Base-by-base conservation (phyloP, 1,140 invertebrate genomes). In the Apis laboriosa region DNA sequence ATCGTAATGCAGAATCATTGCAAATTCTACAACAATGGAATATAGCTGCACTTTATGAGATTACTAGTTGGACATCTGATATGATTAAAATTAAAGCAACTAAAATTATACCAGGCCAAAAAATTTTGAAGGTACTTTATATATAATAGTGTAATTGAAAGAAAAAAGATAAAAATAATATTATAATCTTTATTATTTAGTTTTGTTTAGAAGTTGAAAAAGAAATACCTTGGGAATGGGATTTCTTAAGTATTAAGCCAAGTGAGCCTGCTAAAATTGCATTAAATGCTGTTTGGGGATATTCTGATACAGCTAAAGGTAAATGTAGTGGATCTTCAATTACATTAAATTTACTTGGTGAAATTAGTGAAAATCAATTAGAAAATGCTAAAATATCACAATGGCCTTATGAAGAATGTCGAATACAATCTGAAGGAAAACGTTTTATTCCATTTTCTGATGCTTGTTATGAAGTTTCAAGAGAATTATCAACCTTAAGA, bases 371-470 rank as follows among this genome's bases (percentile, higher is more conserved):
- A 28, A 76, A 91, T 60, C 93, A 94, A 83, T 84, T 92, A 15
- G 70, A 89, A 49, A 85, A 93, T 61, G 92, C 91, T 77, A 89
- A 86, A 75, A 77, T 80, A 21, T 60, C 90, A 64, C 84, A 76
- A 17, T 94, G 93, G 93, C 94, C 93, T 15, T 94, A 93, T 67
- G 84, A 87, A 34, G 85, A 92, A 66, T 94, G 93, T 81, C 84
- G 88, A 60, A 73, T 88, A 51, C 85, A 92, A 70, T 84, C 88
- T 9, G 74, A 86, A 71, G 90, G 77, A 15, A 93, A 92, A 77
- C 80, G 19, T 24, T 88, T 90, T 56, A 68, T 90, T 9, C 91
- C 92, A 43, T 94, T 91, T 43, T 92, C 93, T 1, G 89, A 92
- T 70, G 92, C 93, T 61, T 94, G 94, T 84, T 93, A 94, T 76